A percentile compares a stretch with the other conserved stretches of the same genome.
Evolutionary conservation across 2,797 vertebrate species (phyloP).

Genomic region (Sebastes flavidus): DNA sequence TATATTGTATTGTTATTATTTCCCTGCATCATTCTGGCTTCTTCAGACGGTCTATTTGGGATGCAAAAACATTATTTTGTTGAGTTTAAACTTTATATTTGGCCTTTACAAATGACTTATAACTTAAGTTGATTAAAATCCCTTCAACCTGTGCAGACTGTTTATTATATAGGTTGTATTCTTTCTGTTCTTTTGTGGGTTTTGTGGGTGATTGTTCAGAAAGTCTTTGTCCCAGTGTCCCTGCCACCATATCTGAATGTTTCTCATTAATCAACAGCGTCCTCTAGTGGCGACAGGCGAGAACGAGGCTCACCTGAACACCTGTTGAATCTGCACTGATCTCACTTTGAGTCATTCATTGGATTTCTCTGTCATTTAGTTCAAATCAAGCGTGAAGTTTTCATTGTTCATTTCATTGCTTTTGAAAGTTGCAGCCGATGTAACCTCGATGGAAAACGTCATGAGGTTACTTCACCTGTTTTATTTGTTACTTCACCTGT

Average conservation of each 20-base stretch:
- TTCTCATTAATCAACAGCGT: constrained; percentile 7
- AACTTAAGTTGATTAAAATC: background rate
- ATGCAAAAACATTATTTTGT: background rate
- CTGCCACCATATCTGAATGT: background rate
- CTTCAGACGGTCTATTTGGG: background rate
- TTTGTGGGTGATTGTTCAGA: background rate
- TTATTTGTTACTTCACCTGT: too few species aligned
- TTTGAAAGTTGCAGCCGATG: too few species aligned
- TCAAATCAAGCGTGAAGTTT: background rate
- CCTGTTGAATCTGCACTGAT: background rate
- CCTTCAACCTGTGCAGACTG: too few species aligned
- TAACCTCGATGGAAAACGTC: too few species aligned
- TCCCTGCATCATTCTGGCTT: background rate
- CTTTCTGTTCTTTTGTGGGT: background rate
- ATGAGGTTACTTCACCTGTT: too few species aligned
- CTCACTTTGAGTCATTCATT: background rate
- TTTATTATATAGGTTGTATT: background rate
- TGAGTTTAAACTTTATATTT: background rate
- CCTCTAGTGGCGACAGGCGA: constrained; percentile 4
- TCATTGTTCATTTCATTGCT: background rate
- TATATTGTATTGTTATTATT: too few species aligned
- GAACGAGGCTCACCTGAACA: background rate
- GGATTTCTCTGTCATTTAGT: background rate
- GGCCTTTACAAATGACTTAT: background rate
- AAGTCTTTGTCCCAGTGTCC: background rate